Evolutionary conservation across 2,797 vertebrate genomes (phyloP), one percentile per base, ranked within the genome.

Genomic region (Paguma larvata): DNA sequence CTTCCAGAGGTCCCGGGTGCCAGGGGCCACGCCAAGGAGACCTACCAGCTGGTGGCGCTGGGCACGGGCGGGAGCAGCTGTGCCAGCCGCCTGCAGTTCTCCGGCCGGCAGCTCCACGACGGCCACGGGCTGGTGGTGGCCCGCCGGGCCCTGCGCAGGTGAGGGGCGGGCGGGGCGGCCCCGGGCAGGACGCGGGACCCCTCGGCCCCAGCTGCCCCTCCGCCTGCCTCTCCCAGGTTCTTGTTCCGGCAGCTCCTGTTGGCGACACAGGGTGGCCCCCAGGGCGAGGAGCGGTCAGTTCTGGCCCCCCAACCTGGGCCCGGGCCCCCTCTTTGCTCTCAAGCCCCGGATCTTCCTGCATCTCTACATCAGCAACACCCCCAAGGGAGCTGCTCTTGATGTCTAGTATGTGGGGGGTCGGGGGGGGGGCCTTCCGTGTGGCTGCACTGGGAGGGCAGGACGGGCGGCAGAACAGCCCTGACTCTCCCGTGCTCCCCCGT

Each of bases 111-210:
- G 77, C 67, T 99, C 2, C 98, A 99, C 0, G 98, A 99, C 82
- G 93, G 97, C 63, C 98, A 99, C 0, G 98, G 97, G 0, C 56
- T 98, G 77, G 96, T 98, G 23, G 77, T 98, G 0, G 98, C 98
- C 21, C 98, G 98, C 62, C 91, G 98, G 70, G 98, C 98, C 9
- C 92, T 99, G 95, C 79, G 98, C 87, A 98, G 98, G 98, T 99
- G 95, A 98, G 96, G 38, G 21, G 2, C 0, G 0, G 65, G 25
- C 9, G 0, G 23, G 0, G 15, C 2, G 65, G 70, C 30, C 34
- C 59, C 0, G 0, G 18, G 32, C 13, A 8, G 62, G 48, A 53
- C 0, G 1, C 0, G 0, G 44, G 51, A 0, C 4, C 34, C 44
- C 14, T 0, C 3, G 12, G 72, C 82, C 63, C 14, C 0, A 90